phyloP scores from a whole-genome alignment of 2,797 vertebrate species.

The Characodon lateralis region DNA sequence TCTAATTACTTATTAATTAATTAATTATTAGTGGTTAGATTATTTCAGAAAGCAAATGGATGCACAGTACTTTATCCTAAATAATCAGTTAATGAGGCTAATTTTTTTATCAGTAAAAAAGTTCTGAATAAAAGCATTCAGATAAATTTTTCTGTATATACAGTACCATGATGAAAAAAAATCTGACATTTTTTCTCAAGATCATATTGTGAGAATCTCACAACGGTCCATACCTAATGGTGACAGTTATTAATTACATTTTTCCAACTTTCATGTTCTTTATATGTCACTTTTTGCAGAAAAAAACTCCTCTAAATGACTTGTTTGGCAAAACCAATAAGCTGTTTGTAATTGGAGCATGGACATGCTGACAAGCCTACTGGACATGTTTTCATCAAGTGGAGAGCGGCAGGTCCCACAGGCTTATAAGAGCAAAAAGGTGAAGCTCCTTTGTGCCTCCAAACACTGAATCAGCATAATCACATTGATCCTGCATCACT shows the following conservation, averaged over 20 bases:
- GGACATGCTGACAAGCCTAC: constrained; percentile 51
- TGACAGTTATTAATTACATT: not conserved
- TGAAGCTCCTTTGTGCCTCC: constrained; percentile 63
- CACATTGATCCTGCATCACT: constrained; percentile 58
- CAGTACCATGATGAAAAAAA: not conserved
- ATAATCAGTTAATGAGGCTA: too few relatives aligned
- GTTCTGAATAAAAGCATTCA: too few relatives aligned
- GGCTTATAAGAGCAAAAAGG: constrained; percentile 51
- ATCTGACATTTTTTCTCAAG: not conserved
- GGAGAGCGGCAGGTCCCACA: constrained; percentile 55
- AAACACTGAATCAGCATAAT: constrained; percentile 68
- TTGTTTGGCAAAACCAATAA: constrained; percentile 2
- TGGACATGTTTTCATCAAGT: constrained; percentile 54
- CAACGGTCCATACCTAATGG: not conserved
- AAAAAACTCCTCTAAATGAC: not conserved
- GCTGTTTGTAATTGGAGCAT: constrained; percentile 27
- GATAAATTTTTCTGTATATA: not conserved
- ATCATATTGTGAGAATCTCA: not conserved
- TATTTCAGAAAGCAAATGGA: too few relatives aligned
- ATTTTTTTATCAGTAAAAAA: too few relatives aligned
- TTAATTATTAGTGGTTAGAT: too few relatives aligned
- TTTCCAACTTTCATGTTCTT: not conserved
- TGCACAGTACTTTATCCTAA: too few relatives aligned
- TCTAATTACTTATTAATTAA: too few relatives aligned
- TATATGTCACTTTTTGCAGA: not conserved